These are phyloP conservation scores for Odocoileus virginianus DNA, from an alignment of 2,113 vertebrate species.

Conservation along the genomic window DNA sequence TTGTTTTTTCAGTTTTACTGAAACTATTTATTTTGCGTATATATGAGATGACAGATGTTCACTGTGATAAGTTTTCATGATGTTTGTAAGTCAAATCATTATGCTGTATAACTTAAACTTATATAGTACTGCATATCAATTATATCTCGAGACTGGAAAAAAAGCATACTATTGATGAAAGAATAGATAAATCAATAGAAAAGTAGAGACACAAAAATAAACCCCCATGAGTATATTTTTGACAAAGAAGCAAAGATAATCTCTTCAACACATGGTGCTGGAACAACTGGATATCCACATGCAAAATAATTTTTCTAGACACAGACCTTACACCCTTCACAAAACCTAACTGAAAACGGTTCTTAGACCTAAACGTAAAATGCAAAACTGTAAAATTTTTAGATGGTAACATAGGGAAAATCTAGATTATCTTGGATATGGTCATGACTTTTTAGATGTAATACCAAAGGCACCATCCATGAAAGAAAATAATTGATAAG, in stretches of 20 bases:
- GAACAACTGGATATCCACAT: background rate
- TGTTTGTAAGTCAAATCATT: background rate
- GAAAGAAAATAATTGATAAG: background rate
- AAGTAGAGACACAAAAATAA: background rate
- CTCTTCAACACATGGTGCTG: background rate
- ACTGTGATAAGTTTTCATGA: background rate
- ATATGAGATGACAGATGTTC: background rate
- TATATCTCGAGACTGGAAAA: background rate
- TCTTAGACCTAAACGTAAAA: background rate
- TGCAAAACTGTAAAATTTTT: background rate
- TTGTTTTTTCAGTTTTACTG: background rate
- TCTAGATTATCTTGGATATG: background rate
- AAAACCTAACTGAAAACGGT: background rate
- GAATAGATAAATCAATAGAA: background rate
- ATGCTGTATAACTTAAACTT: background rate
- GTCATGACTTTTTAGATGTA: background rate
- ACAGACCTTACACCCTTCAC: background rate
- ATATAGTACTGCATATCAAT: background rate
- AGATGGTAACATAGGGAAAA: background rate
- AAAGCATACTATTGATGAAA: background rate
- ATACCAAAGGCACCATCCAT: background rate
- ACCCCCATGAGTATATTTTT: background rate
- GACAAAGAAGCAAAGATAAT: background rate
- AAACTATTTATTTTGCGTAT: background rate
- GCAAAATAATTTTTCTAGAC: background rate